phyloP scores from a whole-genome alignment of 2,113 vertebrate species.

The Zeus faber region DNA sequence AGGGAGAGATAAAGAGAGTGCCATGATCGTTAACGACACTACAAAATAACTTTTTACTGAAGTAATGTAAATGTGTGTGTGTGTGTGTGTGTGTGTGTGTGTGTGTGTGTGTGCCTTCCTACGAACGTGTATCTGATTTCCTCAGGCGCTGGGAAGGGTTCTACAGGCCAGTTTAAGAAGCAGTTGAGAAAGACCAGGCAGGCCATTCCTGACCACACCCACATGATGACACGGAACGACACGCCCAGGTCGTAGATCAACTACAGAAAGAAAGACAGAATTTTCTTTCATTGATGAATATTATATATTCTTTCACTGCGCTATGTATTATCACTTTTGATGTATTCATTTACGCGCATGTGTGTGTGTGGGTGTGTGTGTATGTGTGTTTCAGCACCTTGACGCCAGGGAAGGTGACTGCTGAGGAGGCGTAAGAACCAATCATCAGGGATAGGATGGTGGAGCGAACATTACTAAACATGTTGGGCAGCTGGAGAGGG shows the following conservation, averaged over 20 bases:
- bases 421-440: slow-evolving; percentile 72
- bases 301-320: too few relatives aligned
- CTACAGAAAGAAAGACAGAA: too few relatives aligned
- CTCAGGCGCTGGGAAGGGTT: slow-evolving; percentile 82
- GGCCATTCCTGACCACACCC: slow-evolving; percentile 80
- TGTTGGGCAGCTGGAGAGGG: slow-evolving; percentile 60
- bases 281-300: too few relatives aligned
- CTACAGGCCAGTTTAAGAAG: slow-evolving; percentile 82
- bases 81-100: not conserved
- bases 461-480: slow-evolving; percentile 69
- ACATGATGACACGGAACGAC: slow-evolving; percentile 81
- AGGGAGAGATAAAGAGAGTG: slow-evolving; percentile 1
- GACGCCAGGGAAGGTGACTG: slow-evolving; percentile 69
- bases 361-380: slow-evolving; percentile 3
- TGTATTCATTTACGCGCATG: too few relatives aligned
- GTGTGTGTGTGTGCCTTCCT: not conserved
- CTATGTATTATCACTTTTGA: too few relatives aligned
- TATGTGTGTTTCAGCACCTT: slow-evolving; percentile 45
- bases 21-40: not conserved
- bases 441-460: slow-evolving; percentile 71
- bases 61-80: not conserved
- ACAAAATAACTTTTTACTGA: not conserved
- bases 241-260: slow-evolving; percentile 81
- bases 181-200: slow-evolving; percentile 85
- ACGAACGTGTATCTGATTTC: slow-evolving; percentile 81